These are phyloP conservation scores for Circaetus gallicus DNA, from an alignment of 2,113 vertebrate species.

Conservation along the genomic window DNA sequence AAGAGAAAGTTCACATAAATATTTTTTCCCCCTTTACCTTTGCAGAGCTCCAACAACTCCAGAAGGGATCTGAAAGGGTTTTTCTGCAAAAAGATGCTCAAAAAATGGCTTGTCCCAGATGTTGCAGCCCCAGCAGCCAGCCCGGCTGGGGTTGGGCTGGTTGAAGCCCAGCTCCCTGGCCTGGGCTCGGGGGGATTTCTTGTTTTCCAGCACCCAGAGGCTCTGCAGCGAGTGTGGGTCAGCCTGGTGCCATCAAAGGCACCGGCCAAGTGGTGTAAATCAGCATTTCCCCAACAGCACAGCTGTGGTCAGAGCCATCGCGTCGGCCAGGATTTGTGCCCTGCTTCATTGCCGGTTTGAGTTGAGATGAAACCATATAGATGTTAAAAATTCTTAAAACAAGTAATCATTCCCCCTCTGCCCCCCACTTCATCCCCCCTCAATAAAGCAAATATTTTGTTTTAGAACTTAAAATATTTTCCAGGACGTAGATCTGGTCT, in stretches of 20 bases:
- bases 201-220: background rate
- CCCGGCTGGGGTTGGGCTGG: accelerated
- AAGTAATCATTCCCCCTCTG: accelerated
- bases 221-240: background rate
- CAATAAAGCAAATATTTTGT: background rate
- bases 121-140: too few species aligned
- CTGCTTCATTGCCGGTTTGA: accelerated
- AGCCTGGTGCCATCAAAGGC: background rate
- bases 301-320: accelerated
- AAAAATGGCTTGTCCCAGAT: accelerated
- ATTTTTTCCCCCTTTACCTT: background rate
- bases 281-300: background rate
- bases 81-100: background rate
- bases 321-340: accelerated
- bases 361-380: accelerated
- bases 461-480: background rate
- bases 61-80: background rate
- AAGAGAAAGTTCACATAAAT: accelerated
- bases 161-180: background rate
- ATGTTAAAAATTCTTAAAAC: background rate
- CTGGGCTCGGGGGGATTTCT: accelerated
- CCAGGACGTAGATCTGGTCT: background rate
- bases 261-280: background rate
- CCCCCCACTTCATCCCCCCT: accelerated
- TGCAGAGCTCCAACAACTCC: accelerated